Conservation (phyloP, 2,113 vertebrate genomes). For the Etheostoma cragini region DNA sequence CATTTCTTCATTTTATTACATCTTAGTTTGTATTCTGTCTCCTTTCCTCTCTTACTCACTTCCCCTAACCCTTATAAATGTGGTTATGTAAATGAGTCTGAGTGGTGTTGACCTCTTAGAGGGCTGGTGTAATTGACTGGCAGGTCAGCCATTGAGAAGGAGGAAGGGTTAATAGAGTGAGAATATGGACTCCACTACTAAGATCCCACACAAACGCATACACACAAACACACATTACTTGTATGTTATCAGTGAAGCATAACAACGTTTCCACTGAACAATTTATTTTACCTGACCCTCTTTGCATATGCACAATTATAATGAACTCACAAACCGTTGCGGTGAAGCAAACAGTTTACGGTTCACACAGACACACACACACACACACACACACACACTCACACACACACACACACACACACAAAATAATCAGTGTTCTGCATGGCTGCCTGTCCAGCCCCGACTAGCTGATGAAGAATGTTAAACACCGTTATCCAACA, state of each 20-base stretch:
- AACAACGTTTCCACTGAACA: slow-evolving; percentile 62
- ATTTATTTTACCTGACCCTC: slow-evolving; percentile 72
- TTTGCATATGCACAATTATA: slow-evolving; percentile 47
- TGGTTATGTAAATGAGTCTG: slow-evolving; percentile 69
- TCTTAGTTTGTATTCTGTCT: slow-evolving; percentile 9
- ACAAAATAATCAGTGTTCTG: slow-evolving; percentile 74
- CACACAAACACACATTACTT: slow-evolving; percentile 38
- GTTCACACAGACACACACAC: slow-evolving; percentile 18
- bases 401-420: slow-evolving; percentile 25
- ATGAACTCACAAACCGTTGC: slow-evolving; percentile 44
- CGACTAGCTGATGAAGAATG: slow-evolving; percentile 71
- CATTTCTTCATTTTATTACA: slow-evolving; percentile 8
- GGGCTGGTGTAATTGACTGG: slow-evolving; percentile 73
- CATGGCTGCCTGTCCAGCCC: slow-evolving; percentile 62
- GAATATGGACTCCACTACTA: slow-evolving; percentile 59
- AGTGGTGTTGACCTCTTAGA: slow-evolving; percentile 68
- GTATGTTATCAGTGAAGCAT: slow-evolving; percentile 72
- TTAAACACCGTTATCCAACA: slow-evolving; percentile 70
- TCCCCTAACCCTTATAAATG: slow-evolving; percentile 32
- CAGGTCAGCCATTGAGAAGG: slow-evolving; percentile 62
- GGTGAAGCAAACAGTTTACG: slow-evolving; percentile 47
- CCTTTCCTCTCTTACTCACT: slow-evolving; percentile 29
- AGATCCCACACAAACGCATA: slow-evolving; percentile 35
- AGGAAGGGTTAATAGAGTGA: slow-evolving; percentile 68
- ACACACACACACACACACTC: slow-evolving; percentile 16